These are phyloP conservation scores for Phoxinus dragarum DNA, from an alignment of 2,797 vertebrate species.

Conservation along the genomic window DNA sequence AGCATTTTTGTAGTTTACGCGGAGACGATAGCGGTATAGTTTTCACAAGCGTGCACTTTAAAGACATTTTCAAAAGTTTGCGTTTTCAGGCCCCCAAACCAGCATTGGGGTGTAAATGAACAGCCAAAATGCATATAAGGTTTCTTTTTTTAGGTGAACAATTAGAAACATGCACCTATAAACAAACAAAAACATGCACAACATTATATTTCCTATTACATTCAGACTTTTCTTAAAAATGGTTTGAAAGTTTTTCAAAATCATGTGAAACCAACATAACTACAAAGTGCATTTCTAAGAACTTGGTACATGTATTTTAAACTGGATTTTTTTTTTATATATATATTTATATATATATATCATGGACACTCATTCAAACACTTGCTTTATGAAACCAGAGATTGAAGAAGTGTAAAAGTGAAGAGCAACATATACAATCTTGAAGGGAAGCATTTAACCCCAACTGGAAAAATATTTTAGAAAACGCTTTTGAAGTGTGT, in stretches of 20 bases:
- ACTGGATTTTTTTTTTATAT: not conserved
- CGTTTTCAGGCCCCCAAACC: not conserved
- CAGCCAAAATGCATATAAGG: not conserved
- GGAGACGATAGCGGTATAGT: not conserved
- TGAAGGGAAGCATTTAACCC: constrained; percentile 30
- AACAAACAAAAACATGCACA: not conserved
- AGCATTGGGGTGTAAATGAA: not conserved
- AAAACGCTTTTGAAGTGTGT: constrained; percentile 36
- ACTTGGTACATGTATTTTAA: not conserved
- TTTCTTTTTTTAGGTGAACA: not conserved
- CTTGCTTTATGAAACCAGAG: constrained; percentile 24
- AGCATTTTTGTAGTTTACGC: not conserved
- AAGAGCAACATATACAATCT: constrained; percentile 8
- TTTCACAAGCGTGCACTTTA: not conserved
- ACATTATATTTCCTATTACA: not conserved
- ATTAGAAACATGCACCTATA: not conserved
- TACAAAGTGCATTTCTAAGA: constrained; percentile 4
- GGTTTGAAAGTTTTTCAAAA: not conserved
- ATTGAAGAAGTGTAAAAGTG: constrained; percentile 16
- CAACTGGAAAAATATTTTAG: constrained; percentile 30
- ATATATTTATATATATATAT: not conserved
- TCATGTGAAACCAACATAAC: not conserved
- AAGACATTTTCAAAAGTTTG: not conserved
- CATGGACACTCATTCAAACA: constrained; percentile 15
- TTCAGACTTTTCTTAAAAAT: not conserved